Base-by-base conservation (phyloP, 2,797 vertebrate species). In the Callimico goeldii region DNA sequence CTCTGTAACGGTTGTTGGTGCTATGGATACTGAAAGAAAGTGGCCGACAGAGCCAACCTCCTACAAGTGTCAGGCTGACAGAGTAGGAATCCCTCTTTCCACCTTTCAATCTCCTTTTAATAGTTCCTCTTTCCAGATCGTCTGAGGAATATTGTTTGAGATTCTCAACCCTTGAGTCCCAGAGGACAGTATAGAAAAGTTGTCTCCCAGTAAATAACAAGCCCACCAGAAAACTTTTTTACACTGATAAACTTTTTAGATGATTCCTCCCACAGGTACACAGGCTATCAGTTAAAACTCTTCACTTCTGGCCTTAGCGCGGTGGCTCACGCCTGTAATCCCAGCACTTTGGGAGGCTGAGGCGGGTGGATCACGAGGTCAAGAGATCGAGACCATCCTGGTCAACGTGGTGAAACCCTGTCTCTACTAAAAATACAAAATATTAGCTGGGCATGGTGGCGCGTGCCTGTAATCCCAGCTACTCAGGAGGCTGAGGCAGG, bases 201-300 rank as follows among this genome's bases (percentile, higher is more conserved):
- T 64, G 2, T 6, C n/a, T 87, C 76, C 52, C 11, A 46, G 14
- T 43, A n/a, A 52, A 72, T 50, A 88, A 92, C 57, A 28, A 36
- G 13, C 30, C 10, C 5, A 36, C 28, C 20, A 75, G n/a, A 6
- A 81, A 77, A 24, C 9, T 64, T 39, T 61, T 46, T 48, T 77
- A 22, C 28, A 10, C 36, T 77, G 22, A 33, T 61, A 61, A 73
- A 64, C 58, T 48, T 94, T 88, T 50, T 58, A 92, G 17, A 26
- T 81, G 33, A 86, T 82, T 88, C 75, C 36, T 81, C 55, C 73
- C 28, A 41, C 14, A 48, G 30, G 28, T 10, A 86, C 1, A 76
- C 4, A 88, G 6, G 1, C 52, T 89, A 20, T 72, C 43, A 80
- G 28, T 95, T 92, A 89, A 96, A 95, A 7, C 4, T 72, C 39